phyloP scores from a whole-genome alignment of 2,113 vertebrate species.

The Xenus cinereus region DNA sequence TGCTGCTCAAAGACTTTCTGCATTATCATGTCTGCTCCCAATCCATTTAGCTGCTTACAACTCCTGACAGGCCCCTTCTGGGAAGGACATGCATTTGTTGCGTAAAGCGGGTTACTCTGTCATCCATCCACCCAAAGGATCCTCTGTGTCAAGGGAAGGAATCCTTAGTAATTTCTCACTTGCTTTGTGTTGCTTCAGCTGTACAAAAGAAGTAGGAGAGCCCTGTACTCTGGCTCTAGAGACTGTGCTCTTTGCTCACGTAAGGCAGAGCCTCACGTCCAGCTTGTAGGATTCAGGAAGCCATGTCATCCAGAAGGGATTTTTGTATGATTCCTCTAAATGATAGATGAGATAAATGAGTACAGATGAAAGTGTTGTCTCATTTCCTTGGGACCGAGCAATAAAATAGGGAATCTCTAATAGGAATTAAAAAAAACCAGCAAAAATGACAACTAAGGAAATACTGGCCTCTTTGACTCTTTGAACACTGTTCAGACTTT shows the following conservation, averaged over 20 bases:
- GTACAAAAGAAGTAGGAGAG: neutral
- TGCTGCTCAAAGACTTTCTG: neutral
- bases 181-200: constrained; percentile 8
- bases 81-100: neutral
- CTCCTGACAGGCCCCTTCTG: neutral
- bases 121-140: neutral
- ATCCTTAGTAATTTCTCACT: neutral
- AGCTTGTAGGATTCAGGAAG: neutral
- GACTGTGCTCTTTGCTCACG: neutral
- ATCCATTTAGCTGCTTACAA: neutral
- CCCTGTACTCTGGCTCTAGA: neutral
- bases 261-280: neutral
- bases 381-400: neutral
- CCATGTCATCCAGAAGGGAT: neutral
- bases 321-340: neutral
- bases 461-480: neutral
- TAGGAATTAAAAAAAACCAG: neutral
- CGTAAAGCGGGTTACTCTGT: neutral
- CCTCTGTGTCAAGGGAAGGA: neutral
- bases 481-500: neutral
- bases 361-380: neutral
- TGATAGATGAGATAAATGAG: neutral
- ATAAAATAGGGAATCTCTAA: neutral
- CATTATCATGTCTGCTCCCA: neutral
- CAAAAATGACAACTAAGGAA: neutral